phyloP scores from a whole-genome alignment of 2,113 vertebrate species.

The Asarcornis scutulata region DNA sequence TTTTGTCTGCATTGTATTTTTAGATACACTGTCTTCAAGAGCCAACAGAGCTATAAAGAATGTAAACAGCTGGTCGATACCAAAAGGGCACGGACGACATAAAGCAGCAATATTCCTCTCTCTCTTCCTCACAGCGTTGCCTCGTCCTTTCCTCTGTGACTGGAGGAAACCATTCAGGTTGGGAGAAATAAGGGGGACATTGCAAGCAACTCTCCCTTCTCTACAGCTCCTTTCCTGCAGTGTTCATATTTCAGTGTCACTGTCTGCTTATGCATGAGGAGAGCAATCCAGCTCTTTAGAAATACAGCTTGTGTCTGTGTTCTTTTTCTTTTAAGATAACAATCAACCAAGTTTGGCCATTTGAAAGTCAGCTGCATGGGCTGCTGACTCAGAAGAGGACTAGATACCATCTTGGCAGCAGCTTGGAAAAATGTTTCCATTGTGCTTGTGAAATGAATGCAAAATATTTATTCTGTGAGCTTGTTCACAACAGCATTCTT shows the following conservation, averaged over 20 bases:
- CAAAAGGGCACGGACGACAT: background rate
- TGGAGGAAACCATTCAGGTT: background rate
- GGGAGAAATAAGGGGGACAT: background rate
- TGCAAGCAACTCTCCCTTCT: background rate
- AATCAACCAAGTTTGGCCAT: conserved; percentile 38
- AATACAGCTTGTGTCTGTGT: background rate
- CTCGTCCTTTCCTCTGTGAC: background rate
- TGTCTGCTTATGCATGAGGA: background rate
- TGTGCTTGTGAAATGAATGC: conserved; percentile 51
- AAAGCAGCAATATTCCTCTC: background rate
- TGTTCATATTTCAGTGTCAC: background rate
- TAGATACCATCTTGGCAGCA: conserved; percentile 41
- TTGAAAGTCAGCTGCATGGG: conserved; percentile 60
- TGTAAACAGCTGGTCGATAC: background rate
- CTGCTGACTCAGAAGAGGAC: conserved; percentile 36
- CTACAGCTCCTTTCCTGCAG: background rate
- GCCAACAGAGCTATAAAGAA: background rate
- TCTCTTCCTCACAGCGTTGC: background rate
- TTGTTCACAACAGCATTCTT: conserved; percentile 61
- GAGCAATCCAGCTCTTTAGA: background rate
- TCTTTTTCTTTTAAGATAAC: conserved; percentile 21
- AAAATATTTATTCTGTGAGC: conserved; percentile 51
- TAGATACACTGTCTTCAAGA: background rate
- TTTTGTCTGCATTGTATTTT: background rate
- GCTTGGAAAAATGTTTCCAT: conserved; percentile 53